phyloP scores from a whole-genome alignment of 1,140 invertebrate genomes.

The Habropoda laboriosa region DNA sequence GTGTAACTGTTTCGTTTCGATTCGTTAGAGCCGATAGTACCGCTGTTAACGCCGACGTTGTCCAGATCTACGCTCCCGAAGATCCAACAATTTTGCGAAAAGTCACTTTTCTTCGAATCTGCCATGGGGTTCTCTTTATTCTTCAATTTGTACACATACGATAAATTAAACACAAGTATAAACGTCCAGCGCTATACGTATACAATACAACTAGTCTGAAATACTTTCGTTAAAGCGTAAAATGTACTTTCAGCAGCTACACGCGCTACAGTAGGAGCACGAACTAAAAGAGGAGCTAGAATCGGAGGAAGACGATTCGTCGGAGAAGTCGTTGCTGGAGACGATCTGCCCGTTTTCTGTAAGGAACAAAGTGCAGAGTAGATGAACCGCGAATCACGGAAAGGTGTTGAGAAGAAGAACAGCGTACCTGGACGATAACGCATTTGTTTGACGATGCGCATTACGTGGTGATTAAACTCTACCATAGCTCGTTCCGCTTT shows the following conservation, averaged over 20 bases:
- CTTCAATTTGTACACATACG: too few species aligned
- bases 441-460: not conserved
- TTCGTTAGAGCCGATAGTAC: not conserved
- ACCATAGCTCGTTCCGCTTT: conserved; percentile 19
- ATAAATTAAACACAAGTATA: too few species aligned
- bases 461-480: conserved; percentile 7
- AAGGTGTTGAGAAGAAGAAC: not conserved
- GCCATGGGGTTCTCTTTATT: too few species aligned
- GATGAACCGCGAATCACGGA: not conserved
- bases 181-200: too few species aligned
- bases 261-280: not conserved
- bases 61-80: too few species aligned
- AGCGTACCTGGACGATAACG: conserved; percentile 7
- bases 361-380: not conserved
- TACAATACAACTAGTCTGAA: too few species aligned
- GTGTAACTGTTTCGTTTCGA: conserved; percentile 17
- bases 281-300: not conserved
- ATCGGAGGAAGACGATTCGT: not conserved
- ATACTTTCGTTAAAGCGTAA: too few species aligned
- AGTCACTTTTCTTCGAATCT: too few species aligned
- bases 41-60: not conserved
- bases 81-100: not conserved
- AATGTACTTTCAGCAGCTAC: too few species aligned
- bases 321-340: not conserved
- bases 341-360: not conserved